Conservation (phyloP, 2,113 vertebrate genomes). For the Callopanchax toddi region DNA sequence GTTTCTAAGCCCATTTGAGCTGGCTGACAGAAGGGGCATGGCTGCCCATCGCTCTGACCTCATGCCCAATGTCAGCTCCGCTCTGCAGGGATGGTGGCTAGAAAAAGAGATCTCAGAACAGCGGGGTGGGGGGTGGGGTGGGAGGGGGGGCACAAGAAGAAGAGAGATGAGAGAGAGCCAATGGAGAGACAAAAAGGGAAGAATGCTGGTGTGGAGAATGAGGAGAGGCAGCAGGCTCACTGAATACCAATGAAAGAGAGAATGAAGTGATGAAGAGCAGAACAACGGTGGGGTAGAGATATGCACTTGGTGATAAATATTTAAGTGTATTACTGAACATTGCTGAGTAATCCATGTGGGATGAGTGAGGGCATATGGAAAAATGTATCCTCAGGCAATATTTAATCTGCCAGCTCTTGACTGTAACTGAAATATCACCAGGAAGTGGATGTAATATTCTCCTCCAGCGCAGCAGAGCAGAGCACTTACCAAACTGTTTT, state of each 20-base stretch:
- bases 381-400: conserved; percentile 37
- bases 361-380: conserved; percentile 36
- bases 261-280: conserved; percentile 48
- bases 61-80: conserved; percentile 75
- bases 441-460: conserved; percentile 39
- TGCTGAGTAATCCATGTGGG: conserved; percentile 53
- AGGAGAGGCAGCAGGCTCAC: conserved; percentile 37
- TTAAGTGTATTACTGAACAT: conserved; percentile 35
- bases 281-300: conserved; percentile 42
- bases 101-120: conserved; percentile 67
- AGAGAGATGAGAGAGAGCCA: conserved; percentile 42
- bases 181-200: conserved; percentile 40
- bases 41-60: conserved; percentile 78
- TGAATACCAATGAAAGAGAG: conserved; percentile 69
- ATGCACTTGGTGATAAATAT: conserved; percentile 41
- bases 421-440: conserved; percentile 44
- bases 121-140: not conserved
- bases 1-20: conserved; percentile 74
- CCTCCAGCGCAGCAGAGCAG: conserved; percentile 24
- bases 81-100: conserved; percentile 66
- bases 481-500: conserved; percentile 20
- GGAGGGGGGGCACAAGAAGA: conserved; percentile 32
- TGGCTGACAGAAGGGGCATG: conserved; percentile 68
- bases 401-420: conserved; percentile 44
- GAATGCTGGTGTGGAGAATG: conserved; percentile 35